Conservation (phyloP, 2,113 vertebrate species). For the Charina bottae region DNA sequence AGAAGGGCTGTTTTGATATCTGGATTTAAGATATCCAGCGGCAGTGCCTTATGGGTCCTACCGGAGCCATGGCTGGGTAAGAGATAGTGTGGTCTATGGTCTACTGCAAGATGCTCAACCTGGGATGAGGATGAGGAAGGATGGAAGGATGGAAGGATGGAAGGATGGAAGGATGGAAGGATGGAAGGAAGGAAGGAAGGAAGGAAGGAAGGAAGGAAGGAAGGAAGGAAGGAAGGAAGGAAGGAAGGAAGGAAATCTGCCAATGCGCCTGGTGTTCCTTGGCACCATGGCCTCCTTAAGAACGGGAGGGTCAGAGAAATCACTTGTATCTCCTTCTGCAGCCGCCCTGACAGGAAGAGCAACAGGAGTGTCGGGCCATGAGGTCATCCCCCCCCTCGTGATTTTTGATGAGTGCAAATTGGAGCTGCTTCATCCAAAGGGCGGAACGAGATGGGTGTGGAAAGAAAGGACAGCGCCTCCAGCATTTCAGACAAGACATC, state of each 20-base stretch:
- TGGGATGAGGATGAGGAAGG: neutral
- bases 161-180: neutral
- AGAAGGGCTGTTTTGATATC: neutral
- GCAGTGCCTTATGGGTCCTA: neutral
- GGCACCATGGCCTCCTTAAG: neutral
- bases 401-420: neutral
- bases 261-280: neutral
- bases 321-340: neutral
- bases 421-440: neutral
- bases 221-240: neutral
- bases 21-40: neutral
- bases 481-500: too few species aligned
- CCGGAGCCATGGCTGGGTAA: neutral
- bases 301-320: neutral
- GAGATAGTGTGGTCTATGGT: neutral
- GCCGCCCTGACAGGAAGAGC: too few species aligned
- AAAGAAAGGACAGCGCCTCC: neutral
- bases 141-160: too few species aligned
- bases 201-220: neutral
- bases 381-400: neutral
- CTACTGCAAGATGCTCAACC: neutral
- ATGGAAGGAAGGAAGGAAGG: neutral
- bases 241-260: neutral
- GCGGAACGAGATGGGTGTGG: neutral
- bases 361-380: neutral